phyloP scores from a whole-genome alignment of 2,888 invertebrate species.

The Drosophila leonis region DNA sequence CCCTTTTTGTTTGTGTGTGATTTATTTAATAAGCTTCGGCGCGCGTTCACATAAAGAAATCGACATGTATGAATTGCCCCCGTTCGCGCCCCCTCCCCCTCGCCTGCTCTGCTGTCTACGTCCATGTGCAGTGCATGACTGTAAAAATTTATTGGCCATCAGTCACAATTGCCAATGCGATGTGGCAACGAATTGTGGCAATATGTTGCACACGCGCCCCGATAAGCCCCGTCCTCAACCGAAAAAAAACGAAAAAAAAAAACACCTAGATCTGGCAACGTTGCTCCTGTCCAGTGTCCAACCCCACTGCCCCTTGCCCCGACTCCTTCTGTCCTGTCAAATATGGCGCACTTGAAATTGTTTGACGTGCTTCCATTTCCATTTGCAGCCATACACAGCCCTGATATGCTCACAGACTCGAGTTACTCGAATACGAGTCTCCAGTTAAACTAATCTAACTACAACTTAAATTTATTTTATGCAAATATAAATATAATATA shows the following conservation, averaged over 20 bases:
- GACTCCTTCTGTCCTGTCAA: neutral
- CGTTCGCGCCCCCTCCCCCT: neutral
- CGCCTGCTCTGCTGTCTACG: constrained; percentile 7
- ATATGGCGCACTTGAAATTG: constrained; percentile 22
- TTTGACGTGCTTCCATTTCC: constrained; percentile 37
- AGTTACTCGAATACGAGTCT: neutral
- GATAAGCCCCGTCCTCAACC: constrained; percentile 56
- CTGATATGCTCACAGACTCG: constrained; percentile 6
- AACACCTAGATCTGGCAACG: constrained; percentile 12
- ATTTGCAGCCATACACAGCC: constrained; percentile 6
- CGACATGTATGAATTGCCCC: constrained; percentile 31
- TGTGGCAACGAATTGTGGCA: constrained; percentile 67
- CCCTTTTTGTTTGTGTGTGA: constrained; percentile 53
- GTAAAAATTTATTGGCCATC: constrained; percentile 83
- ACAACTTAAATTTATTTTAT: neutral
- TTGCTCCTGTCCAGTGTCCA: constrained; percentile 11
- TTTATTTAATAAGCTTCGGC: constrained; percentile 70
- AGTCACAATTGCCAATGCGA: constrained; percentile 78
- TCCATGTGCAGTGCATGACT: constrained; percentile 64
- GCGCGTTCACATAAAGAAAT: constrained; percentile 61
- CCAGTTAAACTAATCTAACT: neutral
- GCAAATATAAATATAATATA: neutral
- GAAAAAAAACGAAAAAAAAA: neutral
- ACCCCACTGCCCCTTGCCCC: neutral
- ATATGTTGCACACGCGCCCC: constrained; percentile 74